Conservation (phyloP, 2,888 invertebrate genomes). For the Serripes groenlandicus region DNA sequence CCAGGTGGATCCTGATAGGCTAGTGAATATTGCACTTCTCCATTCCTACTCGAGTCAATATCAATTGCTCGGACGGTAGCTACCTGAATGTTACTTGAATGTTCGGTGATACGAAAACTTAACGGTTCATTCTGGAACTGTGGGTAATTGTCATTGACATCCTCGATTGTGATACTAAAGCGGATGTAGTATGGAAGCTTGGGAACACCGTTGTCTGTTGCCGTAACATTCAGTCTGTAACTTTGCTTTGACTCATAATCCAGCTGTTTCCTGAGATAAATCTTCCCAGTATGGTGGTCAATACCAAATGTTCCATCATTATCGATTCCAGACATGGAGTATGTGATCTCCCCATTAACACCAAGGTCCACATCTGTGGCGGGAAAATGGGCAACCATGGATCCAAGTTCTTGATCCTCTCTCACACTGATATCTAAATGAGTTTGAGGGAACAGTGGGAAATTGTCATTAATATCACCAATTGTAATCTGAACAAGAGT, state of each 20-base stretch:
- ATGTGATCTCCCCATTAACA: slow-evolving; percentile 95
- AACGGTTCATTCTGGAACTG: slow-evolving; percentile 95
- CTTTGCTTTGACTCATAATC: slow-evolving; percentile 95
- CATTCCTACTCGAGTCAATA: slow-evolving; percentile 95
- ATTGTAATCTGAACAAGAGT: slow-evolving; percentile 91
- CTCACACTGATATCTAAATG: slow-evolving; percentile 68
- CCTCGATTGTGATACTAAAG: slow-evolving; percentile 94
- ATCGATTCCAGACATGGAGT: slow-evolving; percentile 95
- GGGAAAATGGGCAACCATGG: slow-evolving; percentile 76
- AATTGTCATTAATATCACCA: slow-evolving; percentile 97
- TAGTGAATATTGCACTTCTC: slow-evolving; percentile 93
- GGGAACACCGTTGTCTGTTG: slow-evolving; percentile 89
- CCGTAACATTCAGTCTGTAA: slow-evolving; percentile 94
- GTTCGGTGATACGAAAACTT: slow-evolving; percentile 94
- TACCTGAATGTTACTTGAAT: slow-evolving; percentile 91
- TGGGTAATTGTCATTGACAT: slow-evolving; percentile 98
- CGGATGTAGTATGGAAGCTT: slow-evolving; percentile 91
- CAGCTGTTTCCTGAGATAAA: slow-evolving; percentile 96
- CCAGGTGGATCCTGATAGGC: slow-evolving; percentile 94
- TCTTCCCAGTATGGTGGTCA: slow-evolving; percentile 94
- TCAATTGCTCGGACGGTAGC: slow-evolving; percentile 96
- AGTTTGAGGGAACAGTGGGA: slow-evolving; percentile 90
- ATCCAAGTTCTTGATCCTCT: slow-evolving; percentile 78
- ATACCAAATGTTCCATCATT: slow-evolving; percentile 85
- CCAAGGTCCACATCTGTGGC: slow-evolving; percentile 90